A percentile compares a stretch with the other conserved stretches of the same genome.
Conservation (phyloP, 2,113 vertebrate species). For the Plectropomus leopardus region DNA sequence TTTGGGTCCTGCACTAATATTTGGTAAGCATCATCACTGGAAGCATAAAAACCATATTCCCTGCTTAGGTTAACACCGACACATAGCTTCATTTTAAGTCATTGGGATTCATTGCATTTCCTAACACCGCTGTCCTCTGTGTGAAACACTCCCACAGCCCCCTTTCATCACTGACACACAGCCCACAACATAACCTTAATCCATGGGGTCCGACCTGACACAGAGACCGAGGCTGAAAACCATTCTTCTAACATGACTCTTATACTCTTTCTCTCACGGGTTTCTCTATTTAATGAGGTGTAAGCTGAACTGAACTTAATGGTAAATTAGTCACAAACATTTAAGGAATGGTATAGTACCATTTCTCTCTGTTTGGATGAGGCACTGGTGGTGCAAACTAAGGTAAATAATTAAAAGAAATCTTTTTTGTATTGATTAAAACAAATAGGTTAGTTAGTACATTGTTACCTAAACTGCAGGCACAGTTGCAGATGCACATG, state of each 20-base stretch:
- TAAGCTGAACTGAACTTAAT: neutral
- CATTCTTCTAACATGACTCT: neutral
- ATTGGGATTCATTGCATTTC: neutral
- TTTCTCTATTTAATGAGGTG: neutral
- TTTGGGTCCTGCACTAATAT: neutral
- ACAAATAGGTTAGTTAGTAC: too few relatives aligned
- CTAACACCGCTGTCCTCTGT: neutral
- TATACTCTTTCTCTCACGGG: neutral
- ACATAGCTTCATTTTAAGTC: neutral
- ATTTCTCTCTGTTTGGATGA: neutral
- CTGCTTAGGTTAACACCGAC: neutral
- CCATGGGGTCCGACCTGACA: neutral
- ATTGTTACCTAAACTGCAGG: neutral
- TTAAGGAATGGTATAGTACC: neutral
- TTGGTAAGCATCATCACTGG: neutral
- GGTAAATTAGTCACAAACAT: neutral
- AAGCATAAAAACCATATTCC: neutral
- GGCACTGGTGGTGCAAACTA: too few relatives aligned
- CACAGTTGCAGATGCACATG: too few relatives aligned
- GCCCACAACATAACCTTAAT: constrained; percentile 1
- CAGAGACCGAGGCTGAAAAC: neutral
- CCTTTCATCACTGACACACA: neutral
- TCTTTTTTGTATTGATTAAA: too few relatives aligned
- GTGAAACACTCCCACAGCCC: neutral
- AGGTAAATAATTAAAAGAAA: too few relatives aligned